These are phyloP conservation scores for Cybosia mesomella DNA, from an alignment of 2,888 invertebrate species.

Conservation along the genomic window DNA sequence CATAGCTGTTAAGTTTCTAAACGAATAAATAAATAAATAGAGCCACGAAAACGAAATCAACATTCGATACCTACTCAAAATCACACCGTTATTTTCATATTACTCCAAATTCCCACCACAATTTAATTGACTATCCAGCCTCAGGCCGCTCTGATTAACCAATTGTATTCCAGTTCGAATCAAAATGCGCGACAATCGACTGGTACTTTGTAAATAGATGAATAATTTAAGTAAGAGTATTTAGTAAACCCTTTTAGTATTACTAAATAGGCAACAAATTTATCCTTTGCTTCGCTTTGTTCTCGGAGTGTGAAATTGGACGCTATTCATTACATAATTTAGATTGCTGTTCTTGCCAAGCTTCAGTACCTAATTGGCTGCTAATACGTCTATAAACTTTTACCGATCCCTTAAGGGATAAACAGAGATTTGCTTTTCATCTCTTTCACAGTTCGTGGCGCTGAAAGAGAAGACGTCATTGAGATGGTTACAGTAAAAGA, in stretches of 20 bases:
- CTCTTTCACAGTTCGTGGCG: too few relatives aligned
- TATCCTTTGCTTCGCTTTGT: background rate
- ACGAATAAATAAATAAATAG: too few relatives aligned
- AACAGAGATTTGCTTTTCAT: too few relatives aligned
- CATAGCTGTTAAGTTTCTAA: too few relatives aligned
- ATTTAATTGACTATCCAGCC: conserved; percentile 24
- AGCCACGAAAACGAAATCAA: background rate
- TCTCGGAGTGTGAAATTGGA: conserved; percentile 9
- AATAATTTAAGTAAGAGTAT: conserved; percentile 16
- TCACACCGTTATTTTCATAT: conserved; percentile 3
- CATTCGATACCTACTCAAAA: conserved; percentile 15
- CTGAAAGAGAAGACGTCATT: too few relatives aligned
- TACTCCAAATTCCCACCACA: conserved; percentile 4
- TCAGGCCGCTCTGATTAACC: conserved; percentile 36
- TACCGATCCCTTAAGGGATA: too few relatives aligned
- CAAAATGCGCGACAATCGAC: conserved; percentile 38
- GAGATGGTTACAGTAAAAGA: too few relatives aligned
- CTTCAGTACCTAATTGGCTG: background rate
- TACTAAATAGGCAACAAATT: conserved; percentile 7
- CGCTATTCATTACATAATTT: conserved; percentile 3
- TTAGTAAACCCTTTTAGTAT: conserved; percentile 15
- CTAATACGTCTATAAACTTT: background rate
- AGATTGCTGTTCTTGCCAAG: background rate
- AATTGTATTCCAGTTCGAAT: conserved; percentile 34
- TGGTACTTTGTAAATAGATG: conserved; percentile 32